Conservation (phyloP, 2,797 vertebrate species). For the Anabas testudineus region DNA sequence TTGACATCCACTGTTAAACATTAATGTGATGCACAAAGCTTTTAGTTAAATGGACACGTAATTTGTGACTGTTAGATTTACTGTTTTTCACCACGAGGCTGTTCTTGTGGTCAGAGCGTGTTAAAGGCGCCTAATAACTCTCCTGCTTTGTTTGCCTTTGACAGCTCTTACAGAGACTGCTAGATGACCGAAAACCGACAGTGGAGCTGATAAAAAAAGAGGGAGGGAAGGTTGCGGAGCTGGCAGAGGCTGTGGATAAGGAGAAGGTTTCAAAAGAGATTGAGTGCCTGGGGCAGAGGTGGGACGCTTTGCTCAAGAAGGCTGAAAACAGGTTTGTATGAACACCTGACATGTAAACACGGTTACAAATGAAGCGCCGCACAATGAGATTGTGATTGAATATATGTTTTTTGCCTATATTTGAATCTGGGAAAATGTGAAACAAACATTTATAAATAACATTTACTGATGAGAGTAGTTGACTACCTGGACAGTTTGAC, state of each 20-base stretch:
- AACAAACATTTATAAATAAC: no score
- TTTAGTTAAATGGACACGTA: constrained; percentile 54
- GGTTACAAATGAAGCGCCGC: background rate
- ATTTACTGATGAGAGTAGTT: background rate
- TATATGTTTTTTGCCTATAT: background rate
- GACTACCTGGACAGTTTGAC: background rate
- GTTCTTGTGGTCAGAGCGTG: background rate
- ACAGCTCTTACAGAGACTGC: constrained; percentile 94
- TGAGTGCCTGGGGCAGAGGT: constrained; percentile 91
- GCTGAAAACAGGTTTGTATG: constrained; percentile 91
- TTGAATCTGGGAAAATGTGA: background rate
- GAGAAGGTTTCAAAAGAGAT: constrained; percentile 94
- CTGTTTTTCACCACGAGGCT: constrained; percentile 51
- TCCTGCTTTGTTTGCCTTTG: constrained; percentile 57
- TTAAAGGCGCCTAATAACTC: constrained; percentile 64
- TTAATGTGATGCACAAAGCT: constrained; percentile 54
- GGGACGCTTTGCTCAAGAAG: constrained; percentile 93
- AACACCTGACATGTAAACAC: constrained; percentile 18
- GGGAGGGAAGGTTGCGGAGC: constrained; percentile 92
- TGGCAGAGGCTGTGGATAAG: constrained; percentile 92
- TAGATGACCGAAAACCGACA: constrained; percentile 94
- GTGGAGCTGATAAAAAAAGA: constrained; percentile 96
- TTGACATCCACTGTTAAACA: constrained; percentile 60
- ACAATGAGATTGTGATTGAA: background rate
- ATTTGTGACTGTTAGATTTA: constrained; percentile 66